Conservation (phyloP, 2,113 vertebrate species). For the Antechinus flavipes region DNA sequence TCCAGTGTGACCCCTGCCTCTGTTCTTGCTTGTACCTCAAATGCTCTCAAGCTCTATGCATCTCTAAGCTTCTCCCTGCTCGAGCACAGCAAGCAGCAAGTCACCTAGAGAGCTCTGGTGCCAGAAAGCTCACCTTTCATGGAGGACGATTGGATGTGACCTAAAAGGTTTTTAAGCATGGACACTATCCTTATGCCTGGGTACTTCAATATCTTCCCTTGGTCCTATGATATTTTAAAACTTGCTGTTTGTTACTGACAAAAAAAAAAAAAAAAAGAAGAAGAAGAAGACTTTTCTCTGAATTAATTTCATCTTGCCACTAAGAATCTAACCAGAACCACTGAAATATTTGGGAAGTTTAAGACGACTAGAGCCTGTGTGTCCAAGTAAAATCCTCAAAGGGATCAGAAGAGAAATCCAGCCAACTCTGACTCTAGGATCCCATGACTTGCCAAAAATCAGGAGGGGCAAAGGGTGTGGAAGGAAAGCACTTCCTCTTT, state of each 20-base stretch:
- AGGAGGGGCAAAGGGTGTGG: neutral
- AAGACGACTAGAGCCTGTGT: neutral
- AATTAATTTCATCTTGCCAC: slow-evolving; percentile 37
- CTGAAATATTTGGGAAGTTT: slow-evolving; percentile 23
- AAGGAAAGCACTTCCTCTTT: slow-evolving; percentile 69
- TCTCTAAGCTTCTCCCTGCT: slow-evolving; percentile 50
- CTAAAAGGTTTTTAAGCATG: slow-evolving; percentile 1
- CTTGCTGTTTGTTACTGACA: neutral
- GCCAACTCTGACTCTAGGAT: neutral
- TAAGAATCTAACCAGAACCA: slow-evolving; percentile 49
- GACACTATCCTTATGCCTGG: neutral
- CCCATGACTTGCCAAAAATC: slow-evolving; percentile 51
- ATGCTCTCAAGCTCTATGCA: slow-evolving; percentile 55
- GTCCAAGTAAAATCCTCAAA: slow-evolving; percentile 62
- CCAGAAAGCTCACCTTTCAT: slow-evolving; percentile 43
- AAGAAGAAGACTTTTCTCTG: slow-evolving; percentile 17
- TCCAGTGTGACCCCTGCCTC: slow-evolving; percentile 52
- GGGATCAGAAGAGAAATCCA: slow-evolving; percentile 50
- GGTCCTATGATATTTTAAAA: slow-evolving; percentile 28
- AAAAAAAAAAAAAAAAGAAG: slow-evolving; percentile 12
- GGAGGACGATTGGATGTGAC: slow-evolving; percentile 20
- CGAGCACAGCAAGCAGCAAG: slow-evolving; percentile 35
- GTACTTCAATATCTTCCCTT: neutral
- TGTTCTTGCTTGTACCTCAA: slow-evolving; percentile 51
- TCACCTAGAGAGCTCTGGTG: slow-evolving; percentile 22